These are phyloP conservation scores for Daboia siamensis DNA, from an alignment of 2,113 vertebrate species.

Conservation along the genomic window DNA sequence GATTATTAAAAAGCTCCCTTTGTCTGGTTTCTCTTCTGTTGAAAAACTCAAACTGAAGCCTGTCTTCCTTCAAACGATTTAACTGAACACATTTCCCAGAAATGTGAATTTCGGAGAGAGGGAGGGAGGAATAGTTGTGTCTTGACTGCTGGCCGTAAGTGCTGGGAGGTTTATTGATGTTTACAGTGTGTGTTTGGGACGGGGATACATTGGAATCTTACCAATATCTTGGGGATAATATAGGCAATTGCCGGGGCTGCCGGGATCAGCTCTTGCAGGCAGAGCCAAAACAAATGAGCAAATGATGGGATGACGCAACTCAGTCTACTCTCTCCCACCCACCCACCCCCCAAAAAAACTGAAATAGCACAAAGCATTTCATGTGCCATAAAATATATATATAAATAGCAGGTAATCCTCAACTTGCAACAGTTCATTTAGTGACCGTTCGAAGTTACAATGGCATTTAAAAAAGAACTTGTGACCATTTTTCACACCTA, in stretches of 20 bases:
- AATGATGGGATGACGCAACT: background rate
- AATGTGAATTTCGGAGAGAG: background rate
- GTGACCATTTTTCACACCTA: too few species aligned
- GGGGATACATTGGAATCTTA: background rate
- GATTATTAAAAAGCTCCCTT: constrained; percentile 29
- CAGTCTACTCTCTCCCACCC: background rate
- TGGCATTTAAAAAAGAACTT: too few species aligned
- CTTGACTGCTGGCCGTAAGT: too few species aligned
- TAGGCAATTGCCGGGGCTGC: background rate
- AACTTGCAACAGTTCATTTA: too few species aligned
- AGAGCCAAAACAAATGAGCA: background rate
- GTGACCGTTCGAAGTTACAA: too few species aligned
- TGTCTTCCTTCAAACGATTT: background rate
- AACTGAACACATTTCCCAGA: background rate
- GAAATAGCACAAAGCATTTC: background rate
- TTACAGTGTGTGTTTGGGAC: background rate
- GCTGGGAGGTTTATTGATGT: background rate
- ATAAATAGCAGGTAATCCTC: too few species aligned
- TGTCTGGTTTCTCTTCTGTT: constrained; percentile 3
- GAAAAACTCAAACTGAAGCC: constrained; percentile 21
- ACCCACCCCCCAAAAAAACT: background rate
- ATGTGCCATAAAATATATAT: background rate
- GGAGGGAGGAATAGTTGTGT: background rate
- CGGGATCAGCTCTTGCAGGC: background rate
- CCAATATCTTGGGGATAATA: background rate